phyloP scores from a whole-genome alignment of 2,113 vertebrate genomes.

The Aptenodytes forsteri region DNA sequence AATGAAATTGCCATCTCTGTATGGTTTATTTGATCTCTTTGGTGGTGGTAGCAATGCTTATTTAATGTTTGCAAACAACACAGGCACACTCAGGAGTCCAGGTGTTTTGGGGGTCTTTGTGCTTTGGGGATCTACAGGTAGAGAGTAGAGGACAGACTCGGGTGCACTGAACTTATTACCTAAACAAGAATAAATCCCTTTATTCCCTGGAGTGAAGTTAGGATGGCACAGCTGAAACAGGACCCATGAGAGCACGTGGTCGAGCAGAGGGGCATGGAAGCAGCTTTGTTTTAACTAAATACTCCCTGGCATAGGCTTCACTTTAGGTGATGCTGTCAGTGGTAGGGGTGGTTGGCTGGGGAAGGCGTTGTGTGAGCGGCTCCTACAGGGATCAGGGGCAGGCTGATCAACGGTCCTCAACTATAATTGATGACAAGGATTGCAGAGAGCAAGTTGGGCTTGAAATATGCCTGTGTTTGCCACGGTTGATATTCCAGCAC shows the following conservation, averaged over 20 bases:
- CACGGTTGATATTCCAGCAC: background rate
- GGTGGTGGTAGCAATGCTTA: background rate
- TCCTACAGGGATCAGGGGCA: background rate
- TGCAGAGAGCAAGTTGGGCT: background rate
- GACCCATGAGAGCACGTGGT: fast-evolving
- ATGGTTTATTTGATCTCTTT: background rate
- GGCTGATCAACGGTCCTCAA: background rate
- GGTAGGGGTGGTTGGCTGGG: background rate
- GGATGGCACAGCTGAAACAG: background rate
- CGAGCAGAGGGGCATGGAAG: background rate
- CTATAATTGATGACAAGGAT: background rate
- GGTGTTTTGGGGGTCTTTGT: background rate
- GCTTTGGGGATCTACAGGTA: background rate
- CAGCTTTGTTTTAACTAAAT: background rate
- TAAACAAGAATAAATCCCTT: background rate
- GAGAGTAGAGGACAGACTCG: background rate
- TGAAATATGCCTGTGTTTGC: background rate
- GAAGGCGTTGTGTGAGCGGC: background rate
- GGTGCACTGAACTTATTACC: background rate
- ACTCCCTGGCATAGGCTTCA: background rate
- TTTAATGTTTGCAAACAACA: background rate
- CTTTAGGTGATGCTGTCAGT: background rate
- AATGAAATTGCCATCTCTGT: background rate
- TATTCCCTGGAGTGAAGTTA: background rate
- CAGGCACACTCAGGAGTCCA: background rate